Evolutionary conservation across 2,888 invertebrate genomes (phyloP).

Genomic region (Beris chalybata): DNA sequence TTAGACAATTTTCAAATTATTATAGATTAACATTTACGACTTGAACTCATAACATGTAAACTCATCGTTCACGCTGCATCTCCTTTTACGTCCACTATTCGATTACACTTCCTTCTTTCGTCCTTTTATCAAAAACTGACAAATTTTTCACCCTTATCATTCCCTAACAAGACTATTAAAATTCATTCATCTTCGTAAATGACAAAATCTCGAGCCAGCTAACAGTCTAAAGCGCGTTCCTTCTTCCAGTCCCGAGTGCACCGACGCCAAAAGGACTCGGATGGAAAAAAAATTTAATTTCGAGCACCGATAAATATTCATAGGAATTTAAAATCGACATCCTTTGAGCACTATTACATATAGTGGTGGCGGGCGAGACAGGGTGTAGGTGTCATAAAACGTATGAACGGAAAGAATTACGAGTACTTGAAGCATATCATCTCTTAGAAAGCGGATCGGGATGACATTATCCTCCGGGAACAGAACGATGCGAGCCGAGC

Average conservation of each 20-base stretch:
- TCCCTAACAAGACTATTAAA: conserved; percentile 6
- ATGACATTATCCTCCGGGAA: conserved; percentile 2
- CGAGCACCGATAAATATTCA: conserved; percentile 40
- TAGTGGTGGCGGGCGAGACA: conserved; percentile 26
- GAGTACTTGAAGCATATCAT: conserved; percentile 8
- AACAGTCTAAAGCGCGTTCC: not conserved
- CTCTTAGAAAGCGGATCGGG: not conserved
- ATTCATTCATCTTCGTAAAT: conserved; percentile 25
- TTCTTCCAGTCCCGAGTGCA: not conserved
- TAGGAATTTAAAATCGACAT: conserved; percentile 41
- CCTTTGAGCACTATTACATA: conserved; percentile 20
- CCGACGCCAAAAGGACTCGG: not conserved
- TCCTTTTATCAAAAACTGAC: no score
- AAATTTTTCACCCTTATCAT: no score
- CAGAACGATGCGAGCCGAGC: not conserved
- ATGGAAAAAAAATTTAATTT: conserved; percentile 39
- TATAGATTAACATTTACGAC: no score
- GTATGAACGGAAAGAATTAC: conserved; percentile 29
- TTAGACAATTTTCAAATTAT: no score
- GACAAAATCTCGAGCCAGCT: conserved; percentile 5
- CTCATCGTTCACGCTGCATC: no score
- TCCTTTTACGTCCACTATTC: not conserved
- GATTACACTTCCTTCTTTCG: not conserved
- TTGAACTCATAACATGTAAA: no score
- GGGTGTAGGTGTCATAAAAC: conserved; percentile 37